Evolutionary conservation across 2,888 invertebrate species (phyloP).

Genomic region (Glyphotaelius pellucidus): DNA sequence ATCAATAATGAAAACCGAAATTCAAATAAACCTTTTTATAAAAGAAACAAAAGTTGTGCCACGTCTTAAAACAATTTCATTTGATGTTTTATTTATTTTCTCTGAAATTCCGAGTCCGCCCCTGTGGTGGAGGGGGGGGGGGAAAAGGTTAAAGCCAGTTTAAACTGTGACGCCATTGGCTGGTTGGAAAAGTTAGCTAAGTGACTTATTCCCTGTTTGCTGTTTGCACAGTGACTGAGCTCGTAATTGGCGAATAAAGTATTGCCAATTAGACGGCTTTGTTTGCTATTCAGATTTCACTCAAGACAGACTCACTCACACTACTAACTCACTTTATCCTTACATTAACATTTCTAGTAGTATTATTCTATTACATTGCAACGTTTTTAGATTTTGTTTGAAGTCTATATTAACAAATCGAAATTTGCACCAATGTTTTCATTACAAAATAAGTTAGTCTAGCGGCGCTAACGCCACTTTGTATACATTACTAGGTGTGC

Average conservation of each 20-base stretch:
- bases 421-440: too few species aligned
- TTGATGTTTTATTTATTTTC: too few species aligned
- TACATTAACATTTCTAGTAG: neutral
- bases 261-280: conserved; percentile 40
- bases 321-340: neutral
- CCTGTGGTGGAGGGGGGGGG: neutral
- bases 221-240: conserved; percentile 46
- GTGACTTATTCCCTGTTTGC: conserved; percentile 41
- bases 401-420: neutral
- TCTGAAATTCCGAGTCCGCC: neutral
- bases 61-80: too few species aligned
- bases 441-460: too few species aligned
- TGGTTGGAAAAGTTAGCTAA: conserved; percentile 40
- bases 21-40: too few species aligned
- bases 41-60: too few species aligned
- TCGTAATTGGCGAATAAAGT: conserved; percentile 44
- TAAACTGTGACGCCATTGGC: conserved; percentile 48
- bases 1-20: too few species aligned
- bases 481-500: too few species aligned
- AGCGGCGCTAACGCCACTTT: too few species aligned
- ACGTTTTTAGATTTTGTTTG: neutral
- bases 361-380: neutral
- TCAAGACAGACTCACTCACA: neutral
- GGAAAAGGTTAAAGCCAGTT: conserved; percentile 29
- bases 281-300: conserved; percentile 12